Evolutionary conservation across 2,797 vertebrate genomes (phyloP).

Genomic region (Gambelia wislizenii): DNA sequence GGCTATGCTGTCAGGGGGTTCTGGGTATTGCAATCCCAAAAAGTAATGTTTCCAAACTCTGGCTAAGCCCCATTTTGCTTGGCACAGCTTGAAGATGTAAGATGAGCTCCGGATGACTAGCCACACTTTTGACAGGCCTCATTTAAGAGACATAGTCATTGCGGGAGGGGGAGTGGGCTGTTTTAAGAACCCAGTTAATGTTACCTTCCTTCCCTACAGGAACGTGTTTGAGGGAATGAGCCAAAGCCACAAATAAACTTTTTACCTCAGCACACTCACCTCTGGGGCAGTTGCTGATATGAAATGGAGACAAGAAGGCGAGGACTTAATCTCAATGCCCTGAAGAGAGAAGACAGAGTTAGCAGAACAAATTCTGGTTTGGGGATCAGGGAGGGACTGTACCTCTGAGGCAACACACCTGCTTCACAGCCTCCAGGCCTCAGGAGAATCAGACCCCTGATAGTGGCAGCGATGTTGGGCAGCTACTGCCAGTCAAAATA

Average conservation of each 20-base stretch:
- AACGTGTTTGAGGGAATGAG: rapidly evolving
- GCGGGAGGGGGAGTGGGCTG: background rate
- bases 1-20: background rate
- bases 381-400: background rate
- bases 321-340: slow-evolving; percentile 91
- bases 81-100: background rate
- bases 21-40: background rate
- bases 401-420: no score
- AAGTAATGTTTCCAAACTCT: background rate
- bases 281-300: slow-evolving; percentile 79
- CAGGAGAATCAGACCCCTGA: no score
- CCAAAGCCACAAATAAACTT: background rate
- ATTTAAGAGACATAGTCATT: background rate
- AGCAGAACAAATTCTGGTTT: background rate
- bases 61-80: background rate
- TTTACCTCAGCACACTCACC: slow-evolving; percentile 78
- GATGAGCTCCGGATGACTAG: background rate
- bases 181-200: background rate
- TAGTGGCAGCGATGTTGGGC: no score
- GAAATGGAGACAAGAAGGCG: slow-evolving; percentile 87
- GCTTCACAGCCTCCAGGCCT: background rate
- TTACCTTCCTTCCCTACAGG: background rate
- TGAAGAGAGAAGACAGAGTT: slow-evolving; percentile 51
- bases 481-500: no score
- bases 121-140: background rate